phyloP scores from a whole-genome alignment of 2,113 vertebrate species.

The Oreotragus oreotragus region DNA sequence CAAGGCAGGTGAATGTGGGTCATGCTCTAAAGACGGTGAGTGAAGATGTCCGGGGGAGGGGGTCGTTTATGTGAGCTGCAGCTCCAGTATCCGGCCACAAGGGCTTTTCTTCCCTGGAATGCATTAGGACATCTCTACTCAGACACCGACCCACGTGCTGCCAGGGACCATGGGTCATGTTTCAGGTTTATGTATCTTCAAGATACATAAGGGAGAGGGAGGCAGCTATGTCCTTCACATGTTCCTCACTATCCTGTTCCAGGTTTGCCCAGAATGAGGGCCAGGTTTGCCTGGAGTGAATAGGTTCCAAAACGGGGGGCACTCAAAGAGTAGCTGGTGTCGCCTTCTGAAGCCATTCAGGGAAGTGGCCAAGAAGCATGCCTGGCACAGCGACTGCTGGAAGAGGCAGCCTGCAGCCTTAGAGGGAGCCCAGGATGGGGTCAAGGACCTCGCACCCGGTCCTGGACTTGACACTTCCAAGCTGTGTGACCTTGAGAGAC shows the following conservation, averaged over 20 bases:
- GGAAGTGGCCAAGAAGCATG: background rate
- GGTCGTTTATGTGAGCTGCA: background rate
- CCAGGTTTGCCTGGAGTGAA: background rate
- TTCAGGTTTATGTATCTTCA: background rate
- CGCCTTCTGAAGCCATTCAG: background rate
- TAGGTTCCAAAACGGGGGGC: too few species aligned
- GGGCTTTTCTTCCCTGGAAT: background rate
- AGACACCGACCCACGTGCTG: background rate
- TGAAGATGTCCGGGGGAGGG: background rate
- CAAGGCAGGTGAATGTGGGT: background rate
- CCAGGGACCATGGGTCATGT: background rate
- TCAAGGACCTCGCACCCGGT: background rate
- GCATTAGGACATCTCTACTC: background rate
- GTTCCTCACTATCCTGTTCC: background rate
- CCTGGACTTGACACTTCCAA: background rate
- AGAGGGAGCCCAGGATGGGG: background rate
- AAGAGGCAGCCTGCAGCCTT: background rate
- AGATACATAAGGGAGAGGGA: background rate
- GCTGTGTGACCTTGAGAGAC: background rate
- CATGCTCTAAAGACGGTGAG: background rate
- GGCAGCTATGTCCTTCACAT: background rate
- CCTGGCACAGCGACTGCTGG: background rate
- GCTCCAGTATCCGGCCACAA: background rate
- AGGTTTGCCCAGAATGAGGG: background rate
- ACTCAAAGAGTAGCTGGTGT: background rate